Evolutionary conservation across 2,113 vertebrate genomes (phyloP).

Genomic region (Dermatemys mawii): DNA sequence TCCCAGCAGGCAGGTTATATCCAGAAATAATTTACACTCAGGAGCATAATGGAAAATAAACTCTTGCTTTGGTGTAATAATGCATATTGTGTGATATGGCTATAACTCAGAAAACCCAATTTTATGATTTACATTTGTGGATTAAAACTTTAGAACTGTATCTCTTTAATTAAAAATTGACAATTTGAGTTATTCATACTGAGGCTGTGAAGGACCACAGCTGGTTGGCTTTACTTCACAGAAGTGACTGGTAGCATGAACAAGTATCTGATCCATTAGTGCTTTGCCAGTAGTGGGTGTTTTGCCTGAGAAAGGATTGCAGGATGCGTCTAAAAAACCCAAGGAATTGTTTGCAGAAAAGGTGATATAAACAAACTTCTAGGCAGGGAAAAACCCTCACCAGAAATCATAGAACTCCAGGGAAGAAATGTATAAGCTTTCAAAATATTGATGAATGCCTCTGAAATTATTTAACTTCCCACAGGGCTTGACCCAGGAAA

Average conservation of each 20-base stretch:
- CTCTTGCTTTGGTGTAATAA: rapidly evolving
- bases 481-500: background rate
- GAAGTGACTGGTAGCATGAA: background rate
- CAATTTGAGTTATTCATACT: background rate
- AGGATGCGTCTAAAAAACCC: background rate
- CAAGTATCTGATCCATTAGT: background rate
- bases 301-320: background rate
- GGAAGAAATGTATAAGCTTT: background rate
- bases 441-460: background rate
- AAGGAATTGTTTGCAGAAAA: background rate
- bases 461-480: background rate
- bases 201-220: background rate
- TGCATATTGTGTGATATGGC: background rate
- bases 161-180: background rate
- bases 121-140: background rate
- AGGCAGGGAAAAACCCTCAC: background rate
- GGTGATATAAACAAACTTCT: background rate
- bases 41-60: background rate
- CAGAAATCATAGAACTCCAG: background rate
- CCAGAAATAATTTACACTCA: background rate
- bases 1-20: background rate
- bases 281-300: background rate
- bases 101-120: rapidly evolving
- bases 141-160: background rate
- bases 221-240: background rate